Base-by-base conservation (phyloP, 1,140 invertebrate species). In the Cotesia glomerata region DNA sequence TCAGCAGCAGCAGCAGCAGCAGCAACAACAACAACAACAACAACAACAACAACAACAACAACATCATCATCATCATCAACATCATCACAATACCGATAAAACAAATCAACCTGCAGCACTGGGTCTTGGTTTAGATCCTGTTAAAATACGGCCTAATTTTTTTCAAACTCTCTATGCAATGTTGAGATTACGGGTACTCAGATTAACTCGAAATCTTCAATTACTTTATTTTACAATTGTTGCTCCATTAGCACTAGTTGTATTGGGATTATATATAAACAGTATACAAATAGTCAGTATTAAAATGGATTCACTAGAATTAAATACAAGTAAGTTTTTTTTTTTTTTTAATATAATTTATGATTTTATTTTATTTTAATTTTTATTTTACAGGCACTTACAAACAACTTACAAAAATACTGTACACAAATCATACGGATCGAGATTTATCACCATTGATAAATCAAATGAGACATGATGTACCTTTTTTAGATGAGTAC, bases 191-290 rank as follows among this genome's bases (percentile, higher is more conserved):
- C 78, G 89, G 72, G 74, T 87, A 51, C 78, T 88, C 32, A 81
- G 88, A 74, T 79, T 89, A 61, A 79, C 86, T 69, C 79, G 89
- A 66, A 89, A 87, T 76, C 81, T 88, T 39, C 87, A 88, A 72
- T 75, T 87, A 61, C 76, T 88, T 32, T 90, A 86, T 79, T 89
- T 89, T 74, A 89, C 87, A 62, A 84, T 89, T 58, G 80, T 88
- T 13, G 86, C 86, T 63, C 89, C 88, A 4, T 87, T 93, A 77
- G 87, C 91, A 35, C 89, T 93, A 52, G 90, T 91, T 54, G 91
- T 90, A 0, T 81, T 92, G 5, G 92, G 92, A 18, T 87, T 93
- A 5, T 92, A 92, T 77, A 84, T 93, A 59, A 91, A 92, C 73
- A 92, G 90, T 11, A 88, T 90, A 61, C 89, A 91, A 74, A 90